Evolutionary conservation across 2,797 vertebrate species (phyloP).

Genomic region (Anisognathus igniventris): DNA sequence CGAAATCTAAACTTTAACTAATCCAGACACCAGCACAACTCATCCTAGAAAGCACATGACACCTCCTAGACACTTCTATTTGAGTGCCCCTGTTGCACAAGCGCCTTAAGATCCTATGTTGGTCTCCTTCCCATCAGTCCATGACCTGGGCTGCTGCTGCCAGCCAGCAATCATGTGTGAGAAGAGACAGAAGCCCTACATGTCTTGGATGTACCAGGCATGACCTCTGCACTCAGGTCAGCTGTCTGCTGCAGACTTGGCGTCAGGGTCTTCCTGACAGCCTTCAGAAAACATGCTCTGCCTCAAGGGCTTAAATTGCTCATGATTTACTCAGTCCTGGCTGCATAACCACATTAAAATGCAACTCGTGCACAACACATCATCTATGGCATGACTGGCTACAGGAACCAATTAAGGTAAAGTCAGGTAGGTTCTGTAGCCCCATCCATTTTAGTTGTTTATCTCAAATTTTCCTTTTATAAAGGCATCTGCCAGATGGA

Average conservation of each 20-base stretch:
- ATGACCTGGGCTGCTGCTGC: neutral
- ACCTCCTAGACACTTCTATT: neutral
- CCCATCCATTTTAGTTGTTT: slow-evolving; percentile 9
- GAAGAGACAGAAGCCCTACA: neutral
- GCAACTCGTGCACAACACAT: neutral
- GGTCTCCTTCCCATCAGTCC: neutral
- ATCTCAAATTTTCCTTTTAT: slow-evolving; percentile 16
- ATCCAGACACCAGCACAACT: neutral
- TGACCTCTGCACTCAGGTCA: neutral
- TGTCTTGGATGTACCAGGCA: neutral
- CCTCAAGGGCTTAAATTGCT: slow-evolving; percentile 2
- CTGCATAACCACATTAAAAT: slow-evolving; percentile 22
- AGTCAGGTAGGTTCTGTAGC: neutral
- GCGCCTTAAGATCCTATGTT: neutral
- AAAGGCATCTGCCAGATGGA: neutral
- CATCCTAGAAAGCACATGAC: neutral
- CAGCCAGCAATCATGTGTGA: neutral
- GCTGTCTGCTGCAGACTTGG: neutral
- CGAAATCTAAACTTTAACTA: neutral
- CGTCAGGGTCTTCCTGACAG: neutral
- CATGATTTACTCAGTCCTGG: neutral
- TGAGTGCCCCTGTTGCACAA: neutral
- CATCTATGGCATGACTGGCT: neutral
- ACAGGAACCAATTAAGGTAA: slow-evolving; percentile 31
- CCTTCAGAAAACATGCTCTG: neutral